phyloP scores from a whole-genome alignment of 1,140 invertebrate genomes.

The Bilobella aurantiaca region DNA sequence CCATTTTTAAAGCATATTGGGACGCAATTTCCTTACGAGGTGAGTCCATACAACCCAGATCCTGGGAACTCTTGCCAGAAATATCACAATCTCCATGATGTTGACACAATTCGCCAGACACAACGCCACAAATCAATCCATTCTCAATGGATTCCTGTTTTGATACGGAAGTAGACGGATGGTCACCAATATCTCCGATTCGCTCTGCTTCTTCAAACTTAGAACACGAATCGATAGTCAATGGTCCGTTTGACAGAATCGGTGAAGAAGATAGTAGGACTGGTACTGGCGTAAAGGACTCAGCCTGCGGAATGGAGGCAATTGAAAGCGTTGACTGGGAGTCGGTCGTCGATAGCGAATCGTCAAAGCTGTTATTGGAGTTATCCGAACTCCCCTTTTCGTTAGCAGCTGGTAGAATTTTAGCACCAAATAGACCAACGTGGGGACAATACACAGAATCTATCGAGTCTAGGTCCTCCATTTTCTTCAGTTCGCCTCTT shows the following conservation, averaged over 20 bases:
- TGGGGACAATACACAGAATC: not conserved
- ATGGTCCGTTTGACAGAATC: not conserved
- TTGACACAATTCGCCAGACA: not conserved
- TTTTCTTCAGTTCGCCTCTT: not conserved
- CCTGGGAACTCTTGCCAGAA: not conserved
- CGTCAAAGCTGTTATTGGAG: not conserved
- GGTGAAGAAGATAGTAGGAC: not conserved
- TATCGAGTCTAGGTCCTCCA: not conserved
- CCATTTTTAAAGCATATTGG: too few species aligned
- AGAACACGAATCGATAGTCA: too few species aligned
- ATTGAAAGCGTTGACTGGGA: not conserved
- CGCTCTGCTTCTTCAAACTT: too few species aligned
- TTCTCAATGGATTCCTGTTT: too few species aligned
- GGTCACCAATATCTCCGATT: too few species aligned
- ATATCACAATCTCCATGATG: not conserved
- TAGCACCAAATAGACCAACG: not conserved
- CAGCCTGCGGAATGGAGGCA: not conserved
- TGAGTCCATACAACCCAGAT: too few species aligned
- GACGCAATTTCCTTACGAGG: too few species aligned
- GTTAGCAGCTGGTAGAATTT: not conserved
- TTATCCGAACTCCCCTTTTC: not conserved
- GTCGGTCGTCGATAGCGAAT: not conserved
- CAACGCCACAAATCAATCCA: not conserved
- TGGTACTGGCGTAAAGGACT: not conserved
- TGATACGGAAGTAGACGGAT: too few species aligned